phyloP scores from a whole-genome alignment of 2,888 invertebrate species.

The Dynastes grantii region DNA sequence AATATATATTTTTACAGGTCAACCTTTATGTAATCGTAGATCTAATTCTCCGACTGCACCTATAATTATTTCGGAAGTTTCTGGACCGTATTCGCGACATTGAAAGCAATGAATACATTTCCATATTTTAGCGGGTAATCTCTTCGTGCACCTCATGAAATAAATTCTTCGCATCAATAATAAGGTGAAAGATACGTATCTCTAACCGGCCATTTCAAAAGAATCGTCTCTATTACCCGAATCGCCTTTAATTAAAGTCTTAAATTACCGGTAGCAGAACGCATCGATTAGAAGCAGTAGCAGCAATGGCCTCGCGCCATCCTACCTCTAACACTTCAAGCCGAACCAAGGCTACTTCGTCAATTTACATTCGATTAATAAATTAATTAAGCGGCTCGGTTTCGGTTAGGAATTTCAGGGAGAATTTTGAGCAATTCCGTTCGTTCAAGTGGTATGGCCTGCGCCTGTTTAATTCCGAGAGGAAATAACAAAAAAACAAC shows the following conservation, averaged over 20 bases:
- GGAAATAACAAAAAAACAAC: not conserved
- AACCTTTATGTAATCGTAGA: no score
- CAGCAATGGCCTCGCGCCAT: not conserved
- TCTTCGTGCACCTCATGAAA: no score
- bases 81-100: no score
- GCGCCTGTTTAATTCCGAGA: not conserved
- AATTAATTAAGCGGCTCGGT: slow-evolving; percentile 12
- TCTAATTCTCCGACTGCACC: no score
- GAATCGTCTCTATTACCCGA: not conserved
- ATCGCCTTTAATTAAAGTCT: slow-evolving; percentile 5
- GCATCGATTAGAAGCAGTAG: no score
- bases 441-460: not conserved
- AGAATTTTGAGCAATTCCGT: not conserved
- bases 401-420: slow-evolving; percentile 1
- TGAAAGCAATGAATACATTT: no score
- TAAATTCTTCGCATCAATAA: no score
- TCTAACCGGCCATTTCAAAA: not conserved
- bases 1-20: no score
- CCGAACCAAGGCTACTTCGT: slow-evolving; percentile 3
- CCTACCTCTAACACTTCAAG: not conserved
- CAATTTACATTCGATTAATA: slow-evolving; percentile 19
- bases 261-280: not conserved
- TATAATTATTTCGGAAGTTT: no score
- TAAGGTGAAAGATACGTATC: no score
- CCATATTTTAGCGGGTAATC: no score